phyloP scores from a whole-genome alignment of 1,140 invertebrate species.

The Microplitis demolitor region DNA sequence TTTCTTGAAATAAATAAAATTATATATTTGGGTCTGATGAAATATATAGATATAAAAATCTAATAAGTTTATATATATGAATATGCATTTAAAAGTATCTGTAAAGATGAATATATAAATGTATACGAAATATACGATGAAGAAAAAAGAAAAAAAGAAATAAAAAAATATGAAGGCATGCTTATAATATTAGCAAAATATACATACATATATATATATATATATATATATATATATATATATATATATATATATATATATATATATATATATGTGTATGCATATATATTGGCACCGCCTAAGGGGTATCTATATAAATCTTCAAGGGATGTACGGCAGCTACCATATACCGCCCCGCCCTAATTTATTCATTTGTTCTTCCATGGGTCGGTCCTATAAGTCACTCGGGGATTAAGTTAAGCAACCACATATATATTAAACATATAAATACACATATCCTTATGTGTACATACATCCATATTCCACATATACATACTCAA shows the following conservation, averaged over 20 bases:
- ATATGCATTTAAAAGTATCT: not conserved
- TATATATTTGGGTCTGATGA: not conserved
- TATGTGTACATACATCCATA: too few relatives aligned
- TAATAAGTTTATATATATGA: not conserved
- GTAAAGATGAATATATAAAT: not conserved
- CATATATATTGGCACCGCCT: conserved; percentile 9
- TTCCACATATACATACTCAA: conserved; percentile 18
- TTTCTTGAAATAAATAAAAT: too few relatives aligned
- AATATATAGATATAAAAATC: not conserved
- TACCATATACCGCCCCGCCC: conserved; percentile 48
- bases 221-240: not conserved
- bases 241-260: conserved; percentile 5
- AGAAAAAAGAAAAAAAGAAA: not conserved
- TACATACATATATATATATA: not conserved
- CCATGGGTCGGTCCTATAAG: conserved; percentile 46
- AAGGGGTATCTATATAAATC: conserved; percentile 43
- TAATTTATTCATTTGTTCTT: conserved; percentile 55
- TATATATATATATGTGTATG: not conserved
- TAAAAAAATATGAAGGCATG: too few relatives aligned
- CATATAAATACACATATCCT: too few relatives aligned
- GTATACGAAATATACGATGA: not conserved
- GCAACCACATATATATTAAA: not conserved
- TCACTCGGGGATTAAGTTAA: conserved; percentile 48
- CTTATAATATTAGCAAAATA: too few relatives aligned
- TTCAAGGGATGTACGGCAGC: conserved; percentile 42